These are phyloP conservation scores for Crocodylus rhombifer DNA, from an alignment of 2,797 vertebrate species.

Conservation along the genomic window DNA sequence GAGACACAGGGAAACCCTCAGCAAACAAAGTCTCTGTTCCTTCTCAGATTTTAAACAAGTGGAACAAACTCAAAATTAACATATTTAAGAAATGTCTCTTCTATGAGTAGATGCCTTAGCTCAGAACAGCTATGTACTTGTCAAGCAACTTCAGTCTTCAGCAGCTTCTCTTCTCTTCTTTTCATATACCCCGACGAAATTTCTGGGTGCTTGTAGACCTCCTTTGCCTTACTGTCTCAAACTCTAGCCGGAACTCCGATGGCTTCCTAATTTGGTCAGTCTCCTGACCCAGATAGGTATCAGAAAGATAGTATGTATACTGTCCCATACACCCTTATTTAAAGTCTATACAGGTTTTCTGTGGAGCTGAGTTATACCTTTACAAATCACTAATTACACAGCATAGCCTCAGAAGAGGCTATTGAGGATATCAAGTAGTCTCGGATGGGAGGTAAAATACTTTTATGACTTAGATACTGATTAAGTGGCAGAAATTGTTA, in stretches of 20 bases:
- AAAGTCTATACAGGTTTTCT: not conserved
- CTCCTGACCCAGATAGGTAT: not conserved
- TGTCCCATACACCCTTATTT: not conserved
- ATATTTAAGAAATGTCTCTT: not conserved
- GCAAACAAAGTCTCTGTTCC: not conserved
- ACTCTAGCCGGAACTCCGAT: not conserved
- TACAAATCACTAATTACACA: slow-evolving; percentile 19
- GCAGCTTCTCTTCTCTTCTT: too few species aligned
- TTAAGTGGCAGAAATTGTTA: slow-evolving; percentile 44
- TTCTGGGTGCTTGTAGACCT: too few species aligned
- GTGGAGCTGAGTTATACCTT: not conserved
- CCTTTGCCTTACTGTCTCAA: not conserved
- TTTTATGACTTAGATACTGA: slow-evolving; percentile 41
- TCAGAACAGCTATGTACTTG: not conserved
- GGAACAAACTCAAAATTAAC: not conserved
- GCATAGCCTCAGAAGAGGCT: slow-evolving; percentile 27
- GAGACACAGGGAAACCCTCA: not conserved
- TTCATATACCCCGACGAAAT: too few species aligned
- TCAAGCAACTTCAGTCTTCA: not conserved
- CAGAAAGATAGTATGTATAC: too few species aligned
- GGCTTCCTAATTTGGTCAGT: not conserved
- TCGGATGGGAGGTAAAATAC: slow-evolving; percentile 8
- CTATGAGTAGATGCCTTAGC: not conserved
- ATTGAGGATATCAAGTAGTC: slow-evolving; percentile 13
- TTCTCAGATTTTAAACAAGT: not conserved